Evolutionary conservation across 53 echinoderm and acorn worm species (phyloP).

Genomic region (Zoroaster sp.): DNA sequence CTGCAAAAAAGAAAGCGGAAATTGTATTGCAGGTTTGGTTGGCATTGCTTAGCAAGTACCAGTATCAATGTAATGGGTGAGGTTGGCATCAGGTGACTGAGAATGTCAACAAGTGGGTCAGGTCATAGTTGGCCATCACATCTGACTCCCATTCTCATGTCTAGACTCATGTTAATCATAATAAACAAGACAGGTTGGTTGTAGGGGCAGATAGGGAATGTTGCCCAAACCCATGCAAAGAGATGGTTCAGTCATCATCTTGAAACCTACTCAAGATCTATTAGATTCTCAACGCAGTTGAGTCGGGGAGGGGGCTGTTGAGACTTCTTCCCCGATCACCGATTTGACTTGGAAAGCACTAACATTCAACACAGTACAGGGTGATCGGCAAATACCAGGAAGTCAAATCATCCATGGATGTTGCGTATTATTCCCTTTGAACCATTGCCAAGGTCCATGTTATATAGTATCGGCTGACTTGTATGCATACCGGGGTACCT

Average conservation of each 20-base stretch:
- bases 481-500: neutral
- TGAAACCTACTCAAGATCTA: neutral
- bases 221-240: neutral
- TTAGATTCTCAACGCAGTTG: neutral
- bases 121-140: neutral
- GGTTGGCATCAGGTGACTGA: slow-evolving; percentile 17
- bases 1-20: neutral
- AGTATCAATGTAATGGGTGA: neutral
- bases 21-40: neutral
- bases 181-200: slow-evolving; percentile 13
- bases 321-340: neutral
- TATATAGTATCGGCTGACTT: slow-evolving; percentile 30
- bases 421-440: neutral
- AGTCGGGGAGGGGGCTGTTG: neutral
- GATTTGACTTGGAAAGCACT: neutral
- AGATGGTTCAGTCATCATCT: neutral
- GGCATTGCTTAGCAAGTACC: neutral
- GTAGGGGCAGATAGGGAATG: neutral
- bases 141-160: slow-evolving; percentile 12
- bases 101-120: slow-evolving; percentile 21
- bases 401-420: neutral
- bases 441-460: neutral
- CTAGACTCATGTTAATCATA: slow-evolving; percentile 46
- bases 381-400: neutral
- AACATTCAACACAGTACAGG: neutral